Base-by-base conservation (phyloP, 2,797 vertebrate species). In the Melanitta fusca region DNA sequence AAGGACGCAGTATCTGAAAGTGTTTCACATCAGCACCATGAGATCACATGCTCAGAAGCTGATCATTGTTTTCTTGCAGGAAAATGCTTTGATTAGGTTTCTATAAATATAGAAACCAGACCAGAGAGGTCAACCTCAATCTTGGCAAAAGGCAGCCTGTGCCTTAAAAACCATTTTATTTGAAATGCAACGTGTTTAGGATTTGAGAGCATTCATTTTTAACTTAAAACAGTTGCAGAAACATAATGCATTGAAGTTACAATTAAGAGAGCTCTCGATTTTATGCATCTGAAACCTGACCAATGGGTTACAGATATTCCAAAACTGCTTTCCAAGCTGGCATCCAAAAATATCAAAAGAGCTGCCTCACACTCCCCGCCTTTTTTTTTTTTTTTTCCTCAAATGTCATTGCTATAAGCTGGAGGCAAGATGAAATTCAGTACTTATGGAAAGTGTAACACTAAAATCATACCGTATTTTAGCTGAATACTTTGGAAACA, bases 1-100 rank as follows among this genome's bases (percentile, higher is more conserved):
- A 71, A 13, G 32, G 79, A 62, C 43, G 73, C 28, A 41, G 30
- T 11, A 71, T 83, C 60, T 41, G 53, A 53, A 70, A 77, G 43
- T 57, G 78, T 91, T 96, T 90, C 82, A 95, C 84, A 96, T 36
- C 89, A 91, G 24, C 91, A 93, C 69, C 94, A 92, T 79, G 83
- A 96, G 92, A 95, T 96, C 87, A 97, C 96, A 95, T 94, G 96
- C 95, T 97, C 30, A 7, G 94, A 91, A 93, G 70, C 60, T 71
- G 80, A 92, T 54, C 58, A 41, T 28, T 92, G 94, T 93, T 93
- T 94, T 94, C 81, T 92, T 84, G 72, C 84, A 77, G 56, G 47
- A 96, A 43, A 95, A 96, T 95, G 70, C 83, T 94, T 68, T 71
- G 77, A 96, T 57, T 85, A 93, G 73, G 70, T 79, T 96, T 95